Evolutionary conservation across 2,113 vertebrate species (phyloP).

Genomic region (Dunckerocampus dactyliophorus): DNA sequence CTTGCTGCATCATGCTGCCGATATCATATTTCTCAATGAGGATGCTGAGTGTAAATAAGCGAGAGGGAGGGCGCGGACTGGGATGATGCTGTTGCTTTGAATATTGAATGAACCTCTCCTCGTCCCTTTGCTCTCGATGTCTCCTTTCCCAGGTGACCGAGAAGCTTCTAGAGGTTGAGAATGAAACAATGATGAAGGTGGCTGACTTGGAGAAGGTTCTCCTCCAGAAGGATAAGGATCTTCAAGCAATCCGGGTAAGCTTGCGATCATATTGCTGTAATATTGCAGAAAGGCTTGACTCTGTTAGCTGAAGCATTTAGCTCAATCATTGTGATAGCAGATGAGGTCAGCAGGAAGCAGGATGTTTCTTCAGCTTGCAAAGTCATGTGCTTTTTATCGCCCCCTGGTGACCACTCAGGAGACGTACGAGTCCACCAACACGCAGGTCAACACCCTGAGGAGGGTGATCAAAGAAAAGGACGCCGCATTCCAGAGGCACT

Average conservation of each 20-base stretch:
- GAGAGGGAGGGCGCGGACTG: conserved; percentile 34
- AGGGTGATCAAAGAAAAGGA: conserved; percentile 93
- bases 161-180: conserved; percentile 94
- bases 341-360: conserved; percentile 58
- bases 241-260: conserved; percentile 82
- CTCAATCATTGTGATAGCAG: conserved; percentile 51
- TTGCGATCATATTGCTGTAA: neutral
- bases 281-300: conserved; percentile 10
- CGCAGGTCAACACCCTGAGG: conserved; percentile 88
- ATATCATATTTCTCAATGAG: conserved; percentile 51
- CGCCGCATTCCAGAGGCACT: conserved; percentile 83
- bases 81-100: conserved; percentile 31
- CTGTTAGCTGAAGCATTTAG: conserved; percentile 32
- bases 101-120: conserved; percentile 26
- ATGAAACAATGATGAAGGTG: conserved; percentile 96
- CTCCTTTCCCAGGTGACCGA: conserved; percentile 79
- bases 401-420: conserved; percentile 74
- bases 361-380: conserved; percentile 46
- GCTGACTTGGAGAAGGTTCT: conserved; percentile 91
- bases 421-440: conserved; percentile 86
- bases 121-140: conserved; percentile 15
- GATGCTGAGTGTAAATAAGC: conserved; percentile 33
- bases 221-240: conserved; percentile 89
- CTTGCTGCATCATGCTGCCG: conserved; percentile 59
- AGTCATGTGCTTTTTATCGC: conserved; percentile 44